Base-by-base conservation (phyloP, 2,888 invertebrate genomes). In the Eupelmus urozonus region DNA sequence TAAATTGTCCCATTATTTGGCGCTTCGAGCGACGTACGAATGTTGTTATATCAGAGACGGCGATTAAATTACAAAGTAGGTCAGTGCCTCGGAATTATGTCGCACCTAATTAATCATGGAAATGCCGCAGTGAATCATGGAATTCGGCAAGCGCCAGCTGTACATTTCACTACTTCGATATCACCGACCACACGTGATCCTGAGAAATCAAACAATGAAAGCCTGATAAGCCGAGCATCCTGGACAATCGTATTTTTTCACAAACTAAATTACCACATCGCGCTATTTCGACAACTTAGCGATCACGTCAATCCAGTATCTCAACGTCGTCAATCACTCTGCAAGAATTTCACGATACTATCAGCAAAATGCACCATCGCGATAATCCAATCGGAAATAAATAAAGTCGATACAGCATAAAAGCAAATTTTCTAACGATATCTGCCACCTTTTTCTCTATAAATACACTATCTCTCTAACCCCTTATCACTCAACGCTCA, bases 101-200 rank as follows among this genome's bases (percentile, higher is more conserved):
- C 51, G 60, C n/a, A 20, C 34, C n/a, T 29, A 65, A 45, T 73
- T 57, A 73, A 65, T 73, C 62, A 65, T 34, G 57, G 49, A 27
- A 29, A 73, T n/a, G n/a, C n/a, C n/a, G n/a, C n/a, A n/a, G n/a
- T n/a, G n/a, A n/a, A n/a, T n/a, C n/a, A n/a, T n/a, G n/a, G n/a
- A n/a, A n/a, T n/a, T n/a, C n/a, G n/a, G n/a, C n/a, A n/a, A n/a
- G n/a, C n/a, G n/a, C n/a, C n/a, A n/a, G n/a, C n/a, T n/a, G n/a
- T n/a, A n/a, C n/a, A n/a, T n/a, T n/a, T n/a, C n/a, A n/a, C n/a
- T n/a, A n/a, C n/a, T n/a, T n/a, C n/a, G n/a, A n/a, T n/a, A n/a
- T n/a, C n/a, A n/a, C n/a, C n/a, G n/a, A n/a, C n/a, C n/a, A n/a
- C n/a, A n/a, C n/a, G n/a, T n/a, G n/a, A n/a, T n/a, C n/a, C n/a